Evolutionary conservation across 2,888 invertebrate species (phyloP).

Genomic region (Caenorhabditis sinica): DNA sequence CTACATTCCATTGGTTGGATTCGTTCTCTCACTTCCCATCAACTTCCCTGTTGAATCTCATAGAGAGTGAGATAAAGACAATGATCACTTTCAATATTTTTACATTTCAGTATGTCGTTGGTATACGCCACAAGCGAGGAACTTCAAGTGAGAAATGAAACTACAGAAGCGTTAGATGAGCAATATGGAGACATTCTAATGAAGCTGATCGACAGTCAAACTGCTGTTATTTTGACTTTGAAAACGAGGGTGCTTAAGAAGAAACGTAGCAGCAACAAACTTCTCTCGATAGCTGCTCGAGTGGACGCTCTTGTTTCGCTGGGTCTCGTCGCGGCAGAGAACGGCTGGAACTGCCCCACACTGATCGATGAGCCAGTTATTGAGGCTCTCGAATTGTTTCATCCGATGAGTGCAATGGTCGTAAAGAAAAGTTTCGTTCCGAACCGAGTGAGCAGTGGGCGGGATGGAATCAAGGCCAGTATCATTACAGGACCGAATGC

Average conservation of each 20-base stretch:
- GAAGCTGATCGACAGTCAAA: conserved; percentile 90
- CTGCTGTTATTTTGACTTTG: conserved; percentile 86
- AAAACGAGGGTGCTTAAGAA: conserved; percentile 87
- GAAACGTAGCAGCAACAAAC: conserved; percentile 86
- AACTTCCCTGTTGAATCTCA: conserved; percentile 48
- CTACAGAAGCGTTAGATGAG: conserved; percentile 88
- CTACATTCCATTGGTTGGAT: conserved; percentile 87
- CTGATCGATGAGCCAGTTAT: conserved; percentile 85
- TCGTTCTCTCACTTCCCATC: conserved; percentile 89
- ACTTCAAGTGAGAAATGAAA: conserved; percentile 89
- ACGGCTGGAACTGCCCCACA: conserved; percentile 87
- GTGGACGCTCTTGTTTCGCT: conserved; percentile 86
- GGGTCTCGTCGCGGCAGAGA: conserved; percentile 60
- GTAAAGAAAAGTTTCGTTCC: conserved; percentile 74
- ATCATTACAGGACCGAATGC: conserved; percentile 94
- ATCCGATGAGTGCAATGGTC: conserved; percentile 62
- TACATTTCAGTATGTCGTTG: conserved; percentile 36
- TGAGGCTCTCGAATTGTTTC: conserved; percentile 66
- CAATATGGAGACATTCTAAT: conserved; percentile 90
- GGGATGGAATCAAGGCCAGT: conserved; percentile 87
- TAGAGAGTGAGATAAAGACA: conserved; percentile 43
- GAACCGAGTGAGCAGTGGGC: conserved; percentile 83
- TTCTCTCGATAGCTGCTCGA: conserved; percentile 87
- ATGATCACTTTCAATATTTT: not conserved
- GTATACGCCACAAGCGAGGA: conserved; percentile 57